Evolutionary conservation across 2,113 vertebrate genomes (phyloP).

Genomic region (Paralichthys olivaceus): DNA sequence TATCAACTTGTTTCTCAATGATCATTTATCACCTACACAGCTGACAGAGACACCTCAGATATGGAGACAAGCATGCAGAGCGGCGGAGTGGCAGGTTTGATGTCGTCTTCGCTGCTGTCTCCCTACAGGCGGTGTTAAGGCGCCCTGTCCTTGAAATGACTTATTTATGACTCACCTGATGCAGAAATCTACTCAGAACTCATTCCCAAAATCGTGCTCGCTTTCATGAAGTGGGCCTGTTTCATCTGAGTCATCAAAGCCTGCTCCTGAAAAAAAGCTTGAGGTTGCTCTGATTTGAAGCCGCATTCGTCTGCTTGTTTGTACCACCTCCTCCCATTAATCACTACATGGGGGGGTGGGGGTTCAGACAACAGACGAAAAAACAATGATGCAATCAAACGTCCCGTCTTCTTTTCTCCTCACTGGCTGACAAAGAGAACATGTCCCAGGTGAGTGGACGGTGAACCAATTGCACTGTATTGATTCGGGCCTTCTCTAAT

Average conservation of each 20-base stretch:
- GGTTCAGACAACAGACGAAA: constrained; percentile 1
- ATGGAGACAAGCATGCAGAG: constrained; percentile 21
- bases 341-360: neutral
- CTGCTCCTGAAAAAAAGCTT: neutral
- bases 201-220: neutral
- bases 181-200: constrained; percentile 11
- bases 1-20: constrained; percentile 24
- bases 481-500: constrained; percentile 44
- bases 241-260: constrained; percentile 29
- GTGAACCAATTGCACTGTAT: constrained; percentile 12
- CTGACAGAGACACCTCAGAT: constrained; percentile 41
- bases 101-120: constrained; percentile 31
- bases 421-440: constrained; percentile 8
- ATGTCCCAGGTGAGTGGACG: constrained; percentile 28
- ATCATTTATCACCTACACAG: constrained; percentile 28
- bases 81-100: constrained; percentile 34
- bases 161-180: constrained; percentile 38
- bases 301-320: neutral
- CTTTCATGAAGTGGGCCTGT: constrained; percentile 4
- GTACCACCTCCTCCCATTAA: constrained; percentile 7
- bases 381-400: constrained; percentile 36
- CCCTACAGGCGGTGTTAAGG: neutral
- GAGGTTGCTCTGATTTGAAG: constrained; percentile 24
- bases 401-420: neutral
- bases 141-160: constrained; percentile 9